Percentiles rank a stretch among this genome's conserved stretches.
phyloP scores from a whole-genome alignment of 2,888 invertebrate species.

The Caenorhabditis imperialis region DNA sequence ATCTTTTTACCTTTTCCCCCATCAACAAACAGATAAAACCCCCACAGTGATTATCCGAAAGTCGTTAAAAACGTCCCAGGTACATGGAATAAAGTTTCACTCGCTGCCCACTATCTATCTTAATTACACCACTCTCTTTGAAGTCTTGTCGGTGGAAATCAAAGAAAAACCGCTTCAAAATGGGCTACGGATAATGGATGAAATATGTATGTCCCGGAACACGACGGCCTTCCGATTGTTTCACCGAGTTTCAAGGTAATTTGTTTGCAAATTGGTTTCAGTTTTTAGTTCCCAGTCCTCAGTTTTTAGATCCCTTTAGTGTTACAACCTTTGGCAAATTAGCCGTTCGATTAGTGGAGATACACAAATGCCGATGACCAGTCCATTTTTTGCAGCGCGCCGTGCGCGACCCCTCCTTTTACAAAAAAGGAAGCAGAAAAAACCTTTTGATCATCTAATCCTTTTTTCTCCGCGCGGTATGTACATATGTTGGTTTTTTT shows the following conservation, averaged over 20 bases:
- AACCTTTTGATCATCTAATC: conserved; percentile 38
- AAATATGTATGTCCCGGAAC: conserved; percentile 6
- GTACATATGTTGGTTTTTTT: conserved; percentile 24
- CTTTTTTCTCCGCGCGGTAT: conserved; percentile 17
- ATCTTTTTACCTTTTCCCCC: too few relatives aligned
- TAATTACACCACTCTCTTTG: conserved; percentile 27
- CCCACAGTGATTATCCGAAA: conserved; percentile 22
- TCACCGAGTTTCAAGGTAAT: too few relatives aligned
- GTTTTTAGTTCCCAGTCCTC: too few relatives aligned
- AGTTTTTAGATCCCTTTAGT: too few relatives aligned
- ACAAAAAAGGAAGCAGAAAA: conserved; percentile 21
- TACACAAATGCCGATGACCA: too few relatives aligned
- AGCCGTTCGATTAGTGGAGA: conserved; percentile 14
- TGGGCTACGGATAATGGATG: conserved; percentile 17
- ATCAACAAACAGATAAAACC: conserved; percentile 22
- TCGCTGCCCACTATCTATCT: conserved; percentile 18
- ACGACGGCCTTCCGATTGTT: too few relatives aligned
- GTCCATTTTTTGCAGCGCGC: conserved; percentile 10
- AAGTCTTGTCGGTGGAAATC: conserved; percentile 39
- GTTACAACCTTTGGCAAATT: conserved; percentile 33
- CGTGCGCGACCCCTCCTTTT: conserved; percentile 29
- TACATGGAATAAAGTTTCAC: conserved; percentile 32
- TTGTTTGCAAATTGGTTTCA: too few relatives aligned
- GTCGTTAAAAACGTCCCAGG: conserved; percentile 34
- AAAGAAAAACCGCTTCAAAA: conserved; percentile 1